These are phyloP conservation scores for Mystacornis crossleyi DNA, from an alignment of 2,113 vertebrate genomes.

Conservation along the genomic window DNA sequence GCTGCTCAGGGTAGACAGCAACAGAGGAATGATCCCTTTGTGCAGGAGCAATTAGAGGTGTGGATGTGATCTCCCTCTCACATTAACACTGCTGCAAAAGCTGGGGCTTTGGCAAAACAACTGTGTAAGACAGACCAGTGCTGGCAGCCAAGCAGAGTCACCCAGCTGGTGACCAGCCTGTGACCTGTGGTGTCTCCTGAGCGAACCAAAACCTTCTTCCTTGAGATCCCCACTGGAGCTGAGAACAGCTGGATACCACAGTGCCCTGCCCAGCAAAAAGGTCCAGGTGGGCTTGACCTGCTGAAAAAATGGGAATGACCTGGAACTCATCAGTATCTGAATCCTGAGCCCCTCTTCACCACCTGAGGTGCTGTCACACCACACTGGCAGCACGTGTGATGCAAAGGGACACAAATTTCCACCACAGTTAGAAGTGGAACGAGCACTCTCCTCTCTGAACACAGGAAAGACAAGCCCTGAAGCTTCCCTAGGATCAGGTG, in stretches of 20 bases:
- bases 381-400: fast-evolving
- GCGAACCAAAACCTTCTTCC: not conserved
- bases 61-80: not conserved
- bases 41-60: not conserved
- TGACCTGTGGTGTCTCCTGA: not conserved
- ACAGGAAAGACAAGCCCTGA: not conserved
- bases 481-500: not conserved
- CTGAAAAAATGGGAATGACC: not conserved
- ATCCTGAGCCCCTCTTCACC: not conserved
- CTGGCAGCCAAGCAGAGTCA: not conserved
- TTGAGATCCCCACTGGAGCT: not conserved
- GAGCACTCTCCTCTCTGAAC: not conserved
- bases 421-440: fast-evolving
- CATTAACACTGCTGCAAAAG: not conserved
- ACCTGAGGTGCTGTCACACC: not conserved
- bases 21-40: not conserved
- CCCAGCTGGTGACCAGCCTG: not conserved
- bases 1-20: not conserved
- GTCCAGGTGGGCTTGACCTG: not conserved
- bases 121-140: not conserved
- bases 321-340: not conserved
- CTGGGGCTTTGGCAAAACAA: not conserved
- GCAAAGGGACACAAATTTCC: not conserved
- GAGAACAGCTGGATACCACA: not conserved
- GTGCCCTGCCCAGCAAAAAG: not conserved